A percentile compares a stretch with the other conserved stretches of the same genome.
phyloP scores from a whole-genome alignment of 37 sponge, comb jelly and placozoan species.

The Diacarnus erythraeanus region DNA sequence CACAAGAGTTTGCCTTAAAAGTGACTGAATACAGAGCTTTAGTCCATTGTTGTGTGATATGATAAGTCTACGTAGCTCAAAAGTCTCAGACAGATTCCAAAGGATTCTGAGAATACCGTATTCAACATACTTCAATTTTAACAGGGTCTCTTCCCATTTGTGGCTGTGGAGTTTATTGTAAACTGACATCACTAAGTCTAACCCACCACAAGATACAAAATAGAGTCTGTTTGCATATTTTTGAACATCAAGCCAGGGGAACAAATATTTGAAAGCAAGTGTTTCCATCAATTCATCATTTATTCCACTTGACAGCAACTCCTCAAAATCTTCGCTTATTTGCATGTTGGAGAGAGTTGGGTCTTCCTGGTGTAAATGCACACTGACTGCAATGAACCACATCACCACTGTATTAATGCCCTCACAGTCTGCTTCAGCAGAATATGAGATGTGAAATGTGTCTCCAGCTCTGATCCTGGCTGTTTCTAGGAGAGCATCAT shows the following conservation, averaged over 20 bases:
- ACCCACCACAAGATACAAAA: conserved; percentile 1
- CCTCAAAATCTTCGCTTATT: conserved; percentile 5
- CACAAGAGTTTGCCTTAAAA: conserved; percentile 5
- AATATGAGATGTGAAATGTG: conserved; percentile 7
- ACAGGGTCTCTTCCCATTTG: not conserved
- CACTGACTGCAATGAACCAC: not conserved
- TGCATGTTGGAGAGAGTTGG: not conserved
- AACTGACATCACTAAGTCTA: not conserved
- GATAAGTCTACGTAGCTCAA: conserved; percentile 13
- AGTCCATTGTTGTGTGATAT: not conserved
- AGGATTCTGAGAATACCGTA: not conserved
- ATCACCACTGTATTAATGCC: not conserved
- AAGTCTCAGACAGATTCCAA: conserved; percentile 34
- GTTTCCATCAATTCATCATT: conserved; percentile 2
- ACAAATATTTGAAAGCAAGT: conserved; percentile 27
- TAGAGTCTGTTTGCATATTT: conserved; percentile 12
- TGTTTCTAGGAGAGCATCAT: not conserved
- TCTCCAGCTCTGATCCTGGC: conserved; percentile 2
- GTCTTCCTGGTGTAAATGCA: not conserved
- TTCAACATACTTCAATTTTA: not conserved
- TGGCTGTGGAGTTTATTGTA: not conserved
- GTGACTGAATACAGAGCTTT: conserved; percentile 24
- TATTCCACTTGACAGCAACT: conserved; percentile 1
- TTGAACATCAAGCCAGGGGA: conserved; percentile 19
- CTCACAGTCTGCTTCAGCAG: conserved; percentile 4